These are phyloP conservation scores for Peromyscus polionotus DNA, from an alignment of 2,113 vertebrate genomes.

Conservation along the genomic window DNA sequence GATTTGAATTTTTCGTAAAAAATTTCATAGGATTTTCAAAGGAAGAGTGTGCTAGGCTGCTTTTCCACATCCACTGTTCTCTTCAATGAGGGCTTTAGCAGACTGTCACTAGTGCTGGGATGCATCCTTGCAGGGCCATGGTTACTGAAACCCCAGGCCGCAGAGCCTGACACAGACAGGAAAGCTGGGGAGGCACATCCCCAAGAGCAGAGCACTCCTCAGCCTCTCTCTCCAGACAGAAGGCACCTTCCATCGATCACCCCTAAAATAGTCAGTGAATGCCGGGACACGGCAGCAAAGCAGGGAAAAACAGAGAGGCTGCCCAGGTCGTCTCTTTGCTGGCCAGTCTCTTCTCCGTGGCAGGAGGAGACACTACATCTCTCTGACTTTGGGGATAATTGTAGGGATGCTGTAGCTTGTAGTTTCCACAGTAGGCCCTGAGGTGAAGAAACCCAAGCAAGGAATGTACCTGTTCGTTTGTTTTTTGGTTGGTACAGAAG, in stretches of 20 bases:
- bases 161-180: not conserved
- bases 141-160: not conserved
- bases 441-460: not conserved
- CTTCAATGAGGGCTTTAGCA: not conserved
- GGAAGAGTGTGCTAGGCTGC: not conserved
- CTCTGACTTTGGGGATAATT: not conserved
- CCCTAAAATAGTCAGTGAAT: not conserved
- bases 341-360: not conserved
- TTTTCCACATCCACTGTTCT: not conserved
- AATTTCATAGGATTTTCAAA: conserved; percentile 55
- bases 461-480: not conserved
- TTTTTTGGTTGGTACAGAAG: not conserved
- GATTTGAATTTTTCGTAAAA: conserved; percentile 36
- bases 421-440: not conserved
- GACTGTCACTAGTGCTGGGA: not conserved
- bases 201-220: not conserved
- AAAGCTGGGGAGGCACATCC: not conserved
- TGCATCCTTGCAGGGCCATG: not conserved
- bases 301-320: not conserved
- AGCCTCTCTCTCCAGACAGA: not conserved
- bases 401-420: not conserved
- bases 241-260: not conserved
- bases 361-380: not conserved
- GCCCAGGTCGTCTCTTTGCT: not conserved
- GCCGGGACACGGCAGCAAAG: not conserved